Evolutionary conservation across 2,888 invertebrate species (phyloP).

Genomic region (Dryococelus australis): DNA sequence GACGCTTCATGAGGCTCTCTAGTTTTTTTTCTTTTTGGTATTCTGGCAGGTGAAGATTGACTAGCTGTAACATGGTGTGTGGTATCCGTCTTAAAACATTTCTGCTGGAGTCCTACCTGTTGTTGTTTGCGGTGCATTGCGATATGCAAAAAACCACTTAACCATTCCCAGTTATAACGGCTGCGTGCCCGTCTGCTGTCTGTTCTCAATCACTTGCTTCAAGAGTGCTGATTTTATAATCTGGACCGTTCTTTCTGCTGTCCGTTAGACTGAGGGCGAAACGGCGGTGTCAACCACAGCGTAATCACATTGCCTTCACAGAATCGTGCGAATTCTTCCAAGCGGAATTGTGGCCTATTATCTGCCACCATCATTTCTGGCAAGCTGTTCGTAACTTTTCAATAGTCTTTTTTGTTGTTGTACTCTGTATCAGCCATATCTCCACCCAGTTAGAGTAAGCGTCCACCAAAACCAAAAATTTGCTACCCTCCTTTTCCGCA

Average conservation of each 20-base stretch:
- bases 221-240: too few relatives aligned
- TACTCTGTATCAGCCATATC: slow-evolving; percentile 19
- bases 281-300: slow-evolving; percentile 22
- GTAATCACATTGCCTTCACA: slow-evolving; percentile 27
- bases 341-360: slow-evolving; percentile 35
- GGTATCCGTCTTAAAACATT: too few relatives aligned
- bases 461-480: slow-evolving; percentile 31
- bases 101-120: too few relatives aligned
- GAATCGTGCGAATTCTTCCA: slow-evolving; percentile 27
- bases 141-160: too few relatives aligned
- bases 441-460: slow-evolving; percentile 34
- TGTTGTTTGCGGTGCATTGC: too few relatives aligned
- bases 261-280: slow-evolving; percentile 35
- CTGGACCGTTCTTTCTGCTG: slow-evolving; percentile 17
- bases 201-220: too few relatives aligned
- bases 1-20: too few relatives aligned
- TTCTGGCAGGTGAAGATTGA: too few relatives aligned
- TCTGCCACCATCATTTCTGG: slow-evolving; percentile 37
- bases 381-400: slow-evolving; percentile 28
- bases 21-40: too few relatives aligned
- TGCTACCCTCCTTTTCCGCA: slow-evolving; percentile 23
- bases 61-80: too few relatives aligned
- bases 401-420: slow-evolving; percentile 20
- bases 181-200: too few relatives aligned
- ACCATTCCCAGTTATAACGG: too few relatives aligned